Conservation (phyloP, 2,113 vertebrate genomes). For the Taurulus bubalis region DNA sequence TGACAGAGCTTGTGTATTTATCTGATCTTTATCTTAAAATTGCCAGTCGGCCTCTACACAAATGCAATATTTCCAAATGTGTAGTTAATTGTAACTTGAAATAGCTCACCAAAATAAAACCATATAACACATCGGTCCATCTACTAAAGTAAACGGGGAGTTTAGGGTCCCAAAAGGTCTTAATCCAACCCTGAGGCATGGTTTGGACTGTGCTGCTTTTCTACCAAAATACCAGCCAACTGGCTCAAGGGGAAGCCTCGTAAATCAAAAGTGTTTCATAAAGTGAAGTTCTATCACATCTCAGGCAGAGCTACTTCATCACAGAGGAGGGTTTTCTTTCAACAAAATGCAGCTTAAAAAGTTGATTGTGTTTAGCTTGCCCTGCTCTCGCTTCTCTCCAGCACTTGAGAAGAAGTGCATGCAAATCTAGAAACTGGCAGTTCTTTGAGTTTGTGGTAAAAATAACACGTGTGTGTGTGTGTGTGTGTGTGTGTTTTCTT, state of each 20-base stretch:
- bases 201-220: slow-evolving; percentile 17
- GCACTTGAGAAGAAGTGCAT: slow-evolving; percentile 19
- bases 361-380: slow-evolving; percentile 32
- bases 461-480: slow-evolving; percentile 31
- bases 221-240: slow-evolving; percentile 38
- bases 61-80: neutral
- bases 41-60: neutral
- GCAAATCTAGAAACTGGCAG: slow-evolving; percentile 42
- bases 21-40: neutral
- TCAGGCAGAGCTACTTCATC: slow-evolving; percentile 57
- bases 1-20: neutral
- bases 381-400: slow-evolving; percentile 9
- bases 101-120: neutral
- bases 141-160: neutral
- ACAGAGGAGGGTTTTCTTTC: slow-evolving; percentile 12
- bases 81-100: neutral
- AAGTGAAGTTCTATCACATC: slow-evolving; percentile 43
- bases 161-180: neutral
- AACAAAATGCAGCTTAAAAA: slow-evolving; percentile 34
- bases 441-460: slow-evolving; percentile 28
- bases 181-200: slow-evolving; percentile 21
- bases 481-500: slow-evolving; percentile 6
- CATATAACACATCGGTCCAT: neutral
- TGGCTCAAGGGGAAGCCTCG: slow-evolving; percentile 41
- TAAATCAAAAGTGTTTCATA: slow-evolving; percentile 61